Evolutionary conservation across 1,140 invertebrate genomes (phyloP).

Genomic region (Ceratina australensis): DNA sequence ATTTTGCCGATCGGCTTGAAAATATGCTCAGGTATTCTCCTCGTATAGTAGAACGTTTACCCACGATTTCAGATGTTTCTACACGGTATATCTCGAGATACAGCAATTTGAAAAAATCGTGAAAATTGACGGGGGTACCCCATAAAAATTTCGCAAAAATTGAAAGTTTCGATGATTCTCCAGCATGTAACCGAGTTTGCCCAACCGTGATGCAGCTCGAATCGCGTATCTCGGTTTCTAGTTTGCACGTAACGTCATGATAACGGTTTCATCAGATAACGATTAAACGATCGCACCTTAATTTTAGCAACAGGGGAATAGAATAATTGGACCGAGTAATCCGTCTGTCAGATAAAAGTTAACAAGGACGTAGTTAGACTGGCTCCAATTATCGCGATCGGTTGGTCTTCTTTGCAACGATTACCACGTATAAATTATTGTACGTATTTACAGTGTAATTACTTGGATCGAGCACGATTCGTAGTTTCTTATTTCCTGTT

Average conservation of each 20-base stretch:
- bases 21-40: no score
- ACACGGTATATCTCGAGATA: no score
- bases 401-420: not conserved
- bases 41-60: no score
- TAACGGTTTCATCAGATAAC: conserved; percentile 15
- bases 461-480: not conserved
- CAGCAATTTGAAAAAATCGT: no score
- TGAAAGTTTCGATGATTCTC: no score
- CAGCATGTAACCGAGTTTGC: no score
- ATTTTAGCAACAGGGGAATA: not conserved
- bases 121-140: no score
- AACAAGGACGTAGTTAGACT: not conserved
- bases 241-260: not conserved
- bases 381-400: conserved; percentile 6
- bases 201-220: not conserved
- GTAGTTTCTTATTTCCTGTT: not conserved
- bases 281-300: not conserved
- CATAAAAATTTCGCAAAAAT: no score
- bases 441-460: not conserved
- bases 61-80: no score
- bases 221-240: not conserved
- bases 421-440: not conserved
- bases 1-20: no score
- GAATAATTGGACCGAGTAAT: not conserved
- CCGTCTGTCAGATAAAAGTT: not conserved